Percentiles rank a stretch among this genome's conserved stretches.
phyloP scores from a whole-genome alignment of 2,888 invertebrate species.

The Hedychridium roseum region DNA sequence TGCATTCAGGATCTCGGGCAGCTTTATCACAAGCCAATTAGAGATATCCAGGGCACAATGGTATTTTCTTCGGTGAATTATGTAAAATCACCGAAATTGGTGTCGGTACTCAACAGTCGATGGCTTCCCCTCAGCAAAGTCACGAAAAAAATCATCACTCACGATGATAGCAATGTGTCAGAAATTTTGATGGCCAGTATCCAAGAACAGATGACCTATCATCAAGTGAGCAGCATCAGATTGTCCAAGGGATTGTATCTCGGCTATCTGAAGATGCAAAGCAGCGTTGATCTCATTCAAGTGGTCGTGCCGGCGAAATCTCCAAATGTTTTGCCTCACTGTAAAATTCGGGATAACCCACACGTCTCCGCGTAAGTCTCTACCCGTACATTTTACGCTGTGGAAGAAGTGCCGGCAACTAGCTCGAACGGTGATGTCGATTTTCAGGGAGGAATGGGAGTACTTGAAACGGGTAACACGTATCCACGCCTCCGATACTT shows the following conservation, averaged over 20 bases:
- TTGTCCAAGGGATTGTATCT: constrained; percentile 90
- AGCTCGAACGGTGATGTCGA: neutral
- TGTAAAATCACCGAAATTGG: constrained; percentile 81
- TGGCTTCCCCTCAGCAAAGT: constrained; percentile 92
- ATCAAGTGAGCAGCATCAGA: constrained; percentile 83
- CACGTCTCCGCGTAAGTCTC: constrained; percentile 89
- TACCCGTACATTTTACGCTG: neutral
- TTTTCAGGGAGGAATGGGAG: constrained; percentile 91
- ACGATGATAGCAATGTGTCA: constrained; percentile 79
- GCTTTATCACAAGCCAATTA: constrained; percentile 88
- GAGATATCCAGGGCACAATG: constrained; percentile 88
- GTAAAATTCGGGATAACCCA: constrained; percentile 91
- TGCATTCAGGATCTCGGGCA: constrained; percentile 95
- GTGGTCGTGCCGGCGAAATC: constrained; percentile 91
- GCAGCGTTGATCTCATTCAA: constrained; percentile 93
- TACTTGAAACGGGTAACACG: constrained; percentile 73
- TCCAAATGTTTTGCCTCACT: constrained; percentile 95
- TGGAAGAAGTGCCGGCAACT: neutral
- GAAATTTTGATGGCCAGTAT: constrained; percentile 89
- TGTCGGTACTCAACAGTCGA: constrained; percentile 89
- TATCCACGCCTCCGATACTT: constrained; percentile 62
- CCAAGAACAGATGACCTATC: constrained; percentile 78
- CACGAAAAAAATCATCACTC: constrained; percentile 77
- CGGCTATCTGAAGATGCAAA: constrained; percentile 95
- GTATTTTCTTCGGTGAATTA: constrained; percentile 88